A percentile compares a stretch with the other conserved stretches of the same genome.
These are phyloP conservation scores for Pagrus major DNA, from an alignment of 2,113 vertebrate genomes.

Conservation along the genomic window DNA sequence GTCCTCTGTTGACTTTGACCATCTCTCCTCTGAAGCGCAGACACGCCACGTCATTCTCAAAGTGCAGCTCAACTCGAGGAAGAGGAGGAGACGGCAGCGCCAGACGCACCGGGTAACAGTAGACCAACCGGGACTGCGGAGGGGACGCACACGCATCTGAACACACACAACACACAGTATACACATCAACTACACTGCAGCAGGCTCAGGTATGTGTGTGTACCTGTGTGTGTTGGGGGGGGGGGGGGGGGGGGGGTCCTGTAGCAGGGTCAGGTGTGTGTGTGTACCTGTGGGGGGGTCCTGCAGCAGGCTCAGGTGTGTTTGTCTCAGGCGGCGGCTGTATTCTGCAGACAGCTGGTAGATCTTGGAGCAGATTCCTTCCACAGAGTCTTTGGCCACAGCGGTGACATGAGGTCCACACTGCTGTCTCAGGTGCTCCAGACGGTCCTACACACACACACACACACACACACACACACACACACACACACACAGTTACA, in stretches of 20 bases:
- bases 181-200: not conserved
- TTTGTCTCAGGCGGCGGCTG: conserved; percentile 91
- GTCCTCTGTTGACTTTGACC: conserved; percentile 95
- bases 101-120: conserved; percentile 94
- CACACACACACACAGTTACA: too few species aligned
- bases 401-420: conserved; percentile 95
- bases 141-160: conserved; percentile 77
- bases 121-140: conserved; percentile 90
- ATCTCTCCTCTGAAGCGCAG: conserved; percentile 96
- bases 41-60: conserved; percentile 94
- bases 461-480: conserved; percentile 3
- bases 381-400: conserved; percentile 96
- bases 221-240: too few species aligned
- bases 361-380: conserved; percentile 98
- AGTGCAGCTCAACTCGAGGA: conserved; percentile 93
- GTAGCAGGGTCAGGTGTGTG: conserved; percentile 86
- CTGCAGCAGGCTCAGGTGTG: conserved; percentile 92
- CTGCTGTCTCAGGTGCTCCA: conserved; percentile 95
- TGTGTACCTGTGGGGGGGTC: conserved; percentile 57
- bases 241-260: conserved; percentile 27
- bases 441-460: conserved; percentile 88
- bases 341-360: conserved; percentile 97
- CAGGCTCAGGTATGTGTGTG: too few species aligned
- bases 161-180: conserved; percentile 2
- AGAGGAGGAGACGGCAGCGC: conserved; percentile 86